A percentile compares a stretch with the other conserved stretches of the same genome.
phyloP scores from a whole-genome alignment of 2,888 invertebrate species.

The Phymatocera aterrima region DNA sequence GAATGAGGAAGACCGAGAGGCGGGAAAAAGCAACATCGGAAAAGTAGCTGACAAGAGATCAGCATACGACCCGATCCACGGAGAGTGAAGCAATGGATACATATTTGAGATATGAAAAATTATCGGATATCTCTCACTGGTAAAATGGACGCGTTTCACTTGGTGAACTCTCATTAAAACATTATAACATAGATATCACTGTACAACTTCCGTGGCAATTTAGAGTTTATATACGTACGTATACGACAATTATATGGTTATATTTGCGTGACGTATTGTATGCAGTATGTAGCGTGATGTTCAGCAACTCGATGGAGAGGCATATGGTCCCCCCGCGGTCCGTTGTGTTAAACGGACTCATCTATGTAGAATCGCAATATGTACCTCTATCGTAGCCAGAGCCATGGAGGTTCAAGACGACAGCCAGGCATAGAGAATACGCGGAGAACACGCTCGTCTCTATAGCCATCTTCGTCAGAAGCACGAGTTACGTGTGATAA shows the following conservation, averaged over 20 bases:
- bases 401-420: not conserved
- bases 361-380: not conserved
- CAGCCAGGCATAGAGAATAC: not conserved
- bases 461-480: not conserved
- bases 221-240: no score
- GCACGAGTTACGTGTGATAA: not conserved
- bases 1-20: no score
- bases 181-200: constrained; percentile 9
- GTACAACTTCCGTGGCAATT: constrained; percentile 26
- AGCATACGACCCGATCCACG: not conserved
- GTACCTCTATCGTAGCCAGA: not conserved
- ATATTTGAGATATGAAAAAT: not conserved
- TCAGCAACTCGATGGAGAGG: constrained; percentile 16
- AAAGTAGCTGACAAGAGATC: not conserved
- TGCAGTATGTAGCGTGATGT: not conserved
- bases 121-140: not conserved
- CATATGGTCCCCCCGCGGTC: not conserved
- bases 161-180: not conserved
- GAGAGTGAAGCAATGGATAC: not conserved
- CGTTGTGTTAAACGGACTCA: not conserved
- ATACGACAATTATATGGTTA: not conserved
- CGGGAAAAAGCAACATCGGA: not conserved
- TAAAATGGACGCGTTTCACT: constrained; percentile 29
- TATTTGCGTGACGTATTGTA: constrained; percentile 1
- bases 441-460: not conserved